These are phyloP conservation scores for Taenioides sp. DNA, from an alignment of 2,797 vertebrate species.

Conservation along the genomic window DNA sequence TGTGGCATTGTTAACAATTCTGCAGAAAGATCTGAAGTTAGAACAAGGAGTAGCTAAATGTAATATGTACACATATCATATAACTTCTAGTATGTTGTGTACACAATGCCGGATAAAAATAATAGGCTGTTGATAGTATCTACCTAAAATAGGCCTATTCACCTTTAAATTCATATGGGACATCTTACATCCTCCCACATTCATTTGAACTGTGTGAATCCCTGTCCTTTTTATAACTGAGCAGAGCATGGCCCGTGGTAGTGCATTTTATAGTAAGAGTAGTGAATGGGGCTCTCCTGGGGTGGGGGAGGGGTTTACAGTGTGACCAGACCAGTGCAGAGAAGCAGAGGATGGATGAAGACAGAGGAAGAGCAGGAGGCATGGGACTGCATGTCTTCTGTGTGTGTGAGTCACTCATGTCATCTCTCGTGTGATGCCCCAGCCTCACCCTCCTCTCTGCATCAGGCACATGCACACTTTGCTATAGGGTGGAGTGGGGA, in stretches of 20 bases:
- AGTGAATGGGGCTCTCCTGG: slow-evolving; percentile 44
- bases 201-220: background rate
- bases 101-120: background rate
- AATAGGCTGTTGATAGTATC: background rate
- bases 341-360: slow-evolving; percentile 41
- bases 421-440: slow-evolving; percentile 27
- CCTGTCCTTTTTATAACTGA: background rate
- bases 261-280: slow-evolving; percentile 52
- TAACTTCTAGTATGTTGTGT: slow-evolving; percentile 13
- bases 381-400: slow-evolving; percentile 43
- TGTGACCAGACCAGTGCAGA: slow-evolving; percentile 61
- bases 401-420: slow-evolving; percentile 45
- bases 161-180: background rate
- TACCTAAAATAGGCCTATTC: background rate
- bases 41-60: slow-evolving; percentile 28
- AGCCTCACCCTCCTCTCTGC: slow-evolving; percentile 29
- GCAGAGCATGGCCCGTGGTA: slow-evolving; percentile 35
- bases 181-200: background rate
- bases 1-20: background rate
- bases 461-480: slow-evolving; percentile 36
- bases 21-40: slow-evolving; percentile 6
- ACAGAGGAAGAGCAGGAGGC: slow-evolving; percentile 17
- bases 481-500: slow-evolving; percentile 45
- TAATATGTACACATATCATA: slow-evolving; percentile 13
- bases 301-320: slow-evolving; percentile 48